phyloP scores from a whole-genome alignment of 1,140 invertebrate species.

The Anadara kagoshimensis region DNA sequence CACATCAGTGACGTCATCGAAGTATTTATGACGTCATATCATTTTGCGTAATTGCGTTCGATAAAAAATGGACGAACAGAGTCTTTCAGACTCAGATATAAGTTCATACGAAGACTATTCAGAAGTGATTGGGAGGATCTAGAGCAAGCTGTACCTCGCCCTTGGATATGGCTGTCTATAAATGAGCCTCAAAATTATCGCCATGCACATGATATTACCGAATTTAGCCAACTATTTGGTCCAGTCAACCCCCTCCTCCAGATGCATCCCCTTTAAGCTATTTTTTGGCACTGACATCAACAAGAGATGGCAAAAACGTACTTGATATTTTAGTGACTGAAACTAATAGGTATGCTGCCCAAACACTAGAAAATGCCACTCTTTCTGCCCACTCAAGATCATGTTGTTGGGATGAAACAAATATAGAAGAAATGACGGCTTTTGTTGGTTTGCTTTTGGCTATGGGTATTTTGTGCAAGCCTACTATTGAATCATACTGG shows the following conservation, averaged over 20 bases:
- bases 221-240: not conserved
- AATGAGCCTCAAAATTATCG: too few relatives aligned
- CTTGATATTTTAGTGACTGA: not conserved
- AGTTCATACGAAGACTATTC: too few relatives aligned
- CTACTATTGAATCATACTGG: not conserved
- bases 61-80: too few relatives aligned
- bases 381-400: too few relatives aligned
- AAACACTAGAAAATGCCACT: too few relatives aligned
- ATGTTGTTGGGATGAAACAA: not conserved
- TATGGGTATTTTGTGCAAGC: slow-evolving; percentile 11
- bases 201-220: not conserved
- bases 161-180: too few relatives aligned
- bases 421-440: slow-evolving; percentile 1
- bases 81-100: too few relatives aligned
- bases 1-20: too few relatives aligned
- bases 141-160: too few relatives aligned
- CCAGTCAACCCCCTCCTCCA: not conserved
- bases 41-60: too few relatives aligned
- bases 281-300: not conserved
- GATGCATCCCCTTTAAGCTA: not conserved
- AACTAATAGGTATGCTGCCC: not conserved
- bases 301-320: not conserved
- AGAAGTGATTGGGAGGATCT: too few relatives aligned
- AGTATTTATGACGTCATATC: too few relatives aligned
- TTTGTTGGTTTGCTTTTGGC: slow-evolving; percentile 1